Evolutionary conservation across 2,888 invertebrate genomes (phyloP).

Genomic region (Lucinisca nassula): DNA sequence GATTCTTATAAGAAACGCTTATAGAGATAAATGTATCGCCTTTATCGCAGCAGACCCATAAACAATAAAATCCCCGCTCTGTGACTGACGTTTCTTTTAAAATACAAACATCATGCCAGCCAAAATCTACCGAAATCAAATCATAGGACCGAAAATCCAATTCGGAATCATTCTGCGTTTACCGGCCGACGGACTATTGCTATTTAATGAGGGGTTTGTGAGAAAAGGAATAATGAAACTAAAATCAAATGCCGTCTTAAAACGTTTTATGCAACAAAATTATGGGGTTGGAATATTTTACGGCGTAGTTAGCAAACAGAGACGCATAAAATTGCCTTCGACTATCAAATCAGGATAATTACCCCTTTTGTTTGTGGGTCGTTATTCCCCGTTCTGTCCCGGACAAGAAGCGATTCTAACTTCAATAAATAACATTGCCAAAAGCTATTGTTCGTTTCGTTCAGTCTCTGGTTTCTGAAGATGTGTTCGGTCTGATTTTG

Average conservation of each 20-base stretch:
- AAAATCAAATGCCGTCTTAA: conserved; percentile 65
- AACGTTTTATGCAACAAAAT: conserved; percentile 73
- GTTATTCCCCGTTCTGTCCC: conserved; percentile 3
- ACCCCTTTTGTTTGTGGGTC: conserved; percentile 13
- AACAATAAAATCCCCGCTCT: background rate
- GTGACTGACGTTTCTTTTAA: background rate
- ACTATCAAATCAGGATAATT: conserved; percentile 23
- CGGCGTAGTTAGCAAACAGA: conserved; percentile 36
- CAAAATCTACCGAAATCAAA: background rate
- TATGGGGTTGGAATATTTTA: conserved; percentile 69
- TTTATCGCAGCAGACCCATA: background rate
- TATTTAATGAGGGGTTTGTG: conserved; percentile 58
- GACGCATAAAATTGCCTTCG: conserved; percentile 20
- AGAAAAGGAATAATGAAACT: conserved; percentile 32
- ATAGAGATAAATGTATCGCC: no score
- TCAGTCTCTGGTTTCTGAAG: background rate
- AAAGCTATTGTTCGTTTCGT: background rate
- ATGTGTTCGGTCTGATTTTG: background rate
- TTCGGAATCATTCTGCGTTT: conserved; percentile 14
- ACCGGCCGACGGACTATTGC: conserved; percentile 12
- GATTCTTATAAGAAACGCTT: no score
- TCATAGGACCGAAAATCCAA: background rate
- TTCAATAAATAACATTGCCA: background rate
- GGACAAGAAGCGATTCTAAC: background rate
- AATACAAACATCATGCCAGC: background rate